Evolutionary conservation across 30 jellyfish, hydroid and myxozoan species (phyloP), one percentile per base, ranked within the genome.

Genomic region (Aurelia aurita complex sp. Pacific): DNA sequence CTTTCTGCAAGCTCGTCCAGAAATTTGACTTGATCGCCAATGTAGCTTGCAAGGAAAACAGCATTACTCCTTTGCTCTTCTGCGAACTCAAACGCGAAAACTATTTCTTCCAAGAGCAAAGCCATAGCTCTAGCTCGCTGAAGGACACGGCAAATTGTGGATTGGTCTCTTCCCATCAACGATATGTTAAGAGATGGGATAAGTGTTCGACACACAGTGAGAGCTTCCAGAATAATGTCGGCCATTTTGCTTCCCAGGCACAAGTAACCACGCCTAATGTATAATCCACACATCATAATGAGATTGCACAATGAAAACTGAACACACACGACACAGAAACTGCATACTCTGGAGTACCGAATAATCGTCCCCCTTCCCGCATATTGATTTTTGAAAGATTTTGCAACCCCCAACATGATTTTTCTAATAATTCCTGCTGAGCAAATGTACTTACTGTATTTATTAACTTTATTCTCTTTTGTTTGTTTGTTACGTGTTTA

Each of bases 111-210:
- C 17, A 73, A 15, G 17, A 73, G 70, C 50, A 29, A 35, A 7
- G 69, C 83, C 83, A 73, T 73, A 2, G 69, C 42, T 32, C 50
- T 73, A 73, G 83, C 83, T 73, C 83, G 35, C 43, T 73, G 83
- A 43, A 73, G 83, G 43, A 51, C 69, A 18, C 69, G 16, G 69
- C 42, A 14, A 11, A 73, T 29, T 11, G 1, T 42, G 15, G 43
- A 73, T 4, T 34, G 66, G 2, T 70, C 80, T 38, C 6, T 34
- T 40, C 66, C 7, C 80, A 70, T 1, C 6, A 70, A 50, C 7
- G 43, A 4, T 40, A 40, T 23, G 42, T 40, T 32, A 5, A 43
- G 55, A 42, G 69, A 8, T 2, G 23, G 69, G 4, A 73, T 16
- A 16, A 51, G 18, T 5, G 43, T 6, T 16, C 83, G 83, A 29